Base-by-base conservation (phyloP, 2,797 vertebrate genomes). In the Eulemur albifrons region DNA sequence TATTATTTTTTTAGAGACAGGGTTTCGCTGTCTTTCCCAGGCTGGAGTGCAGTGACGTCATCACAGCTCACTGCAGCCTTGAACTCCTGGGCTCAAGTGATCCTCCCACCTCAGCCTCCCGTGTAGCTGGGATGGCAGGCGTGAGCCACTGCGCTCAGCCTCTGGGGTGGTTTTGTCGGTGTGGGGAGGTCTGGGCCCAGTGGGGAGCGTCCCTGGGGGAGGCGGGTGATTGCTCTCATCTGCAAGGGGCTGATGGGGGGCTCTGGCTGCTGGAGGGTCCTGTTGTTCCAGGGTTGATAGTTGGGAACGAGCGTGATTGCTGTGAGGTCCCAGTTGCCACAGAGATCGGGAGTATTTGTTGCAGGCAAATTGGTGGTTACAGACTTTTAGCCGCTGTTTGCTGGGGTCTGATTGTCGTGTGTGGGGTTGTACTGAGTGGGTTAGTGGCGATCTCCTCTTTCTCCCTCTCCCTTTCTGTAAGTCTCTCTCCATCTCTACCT, bases 281-380 rank as follows among this genome's bases (percentile, higher is more conserved):
- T 27, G 48, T 15, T 23, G 23, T 35, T 59, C n/a, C 6, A 5
- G 83, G 61, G 21, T 45, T n/a, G 38, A 20, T 11, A 1, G 8
- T 23, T 43, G 50, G 45, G 40, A n/a, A 30, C 50, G 0, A 9
- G 9, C 1, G 0, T 35, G 76, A 50, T 27, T 17, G 48, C 30
- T 9, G 27, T 7, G 57, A 69, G 67, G 32, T 17, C n/a, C 59
- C 25, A 25, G 38, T 5, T 6, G 27, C 52, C 4, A 0, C 7
- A 20, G 50, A 15, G 4, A 43, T 14, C 11, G 23, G 18, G 30
- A 7, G 52, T 3, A 0, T 18, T 15, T 48, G 88, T 72, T n/a
- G 11, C 21, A 17, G 84, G n/a, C 1, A 1, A 18, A 7, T 35
- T 7, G 4, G 59, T n/a, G 75, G 57, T 23, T 10, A 14, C 70